Evolutionary conservation across 2,113 vertebrate genomes (phyloP).

Genomic region (Natator depressus): DNA sequence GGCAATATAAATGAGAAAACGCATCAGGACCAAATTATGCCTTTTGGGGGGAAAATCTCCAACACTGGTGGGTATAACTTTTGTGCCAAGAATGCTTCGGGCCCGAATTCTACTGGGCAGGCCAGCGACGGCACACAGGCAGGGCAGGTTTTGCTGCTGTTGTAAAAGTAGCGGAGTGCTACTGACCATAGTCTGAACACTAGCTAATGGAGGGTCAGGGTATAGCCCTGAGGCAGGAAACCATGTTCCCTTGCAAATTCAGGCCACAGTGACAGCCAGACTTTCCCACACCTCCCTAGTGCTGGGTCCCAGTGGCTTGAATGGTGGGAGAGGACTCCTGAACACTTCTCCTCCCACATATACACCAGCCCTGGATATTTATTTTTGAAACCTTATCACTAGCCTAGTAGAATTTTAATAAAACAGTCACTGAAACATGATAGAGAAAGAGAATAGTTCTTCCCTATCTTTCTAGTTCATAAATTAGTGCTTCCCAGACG

Average conservation of each 20-base stretch:
- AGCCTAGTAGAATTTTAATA: neutral
- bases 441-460: neutral
- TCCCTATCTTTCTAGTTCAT: neutral
- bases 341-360: neutral
- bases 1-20: neutral
- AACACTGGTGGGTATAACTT: neutral
- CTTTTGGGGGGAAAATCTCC: neutral
- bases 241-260: neutral
- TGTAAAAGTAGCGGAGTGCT: neutral
- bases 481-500: neutral
- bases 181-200: neutral
- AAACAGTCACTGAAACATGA: neutral
- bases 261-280: neutral
- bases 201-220: neutral
- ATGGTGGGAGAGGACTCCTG: neutral
- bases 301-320: neutral
- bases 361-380: neutral
- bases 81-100: neutral
- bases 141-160: neutral
- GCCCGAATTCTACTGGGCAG: neutral
- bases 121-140: neutral
- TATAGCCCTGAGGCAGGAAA: neutral
- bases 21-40: no score
- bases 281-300: neutral
- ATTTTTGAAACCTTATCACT: neutral